Evolutionary conservation across 2,888 invertebrate species (phyloP).

Genomic region (Oligia fasciuncula): DNA sequence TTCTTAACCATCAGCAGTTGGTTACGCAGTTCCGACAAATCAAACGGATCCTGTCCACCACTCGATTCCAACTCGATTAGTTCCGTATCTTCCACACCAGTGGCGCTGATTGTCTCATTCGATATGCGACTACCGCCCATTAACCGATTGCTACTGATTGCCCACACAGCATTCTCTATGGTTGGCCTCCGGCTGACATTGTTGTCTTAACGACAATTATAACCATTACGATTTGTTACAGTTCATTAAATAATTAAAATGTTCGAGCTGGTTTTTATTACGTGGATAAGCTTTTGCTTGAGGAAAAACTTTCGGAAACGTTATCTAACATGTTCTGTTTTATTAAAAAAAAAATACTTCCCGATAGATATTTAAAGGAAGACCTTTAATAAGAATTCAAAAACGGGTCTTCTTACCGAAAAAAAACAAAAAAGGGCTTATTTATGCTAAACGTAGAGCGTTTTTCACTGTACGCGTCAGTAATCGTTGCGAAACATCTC

Average conservation of each 20-base stretch:
- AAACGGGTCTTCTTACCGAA: background rate
- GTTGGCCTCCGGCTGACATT: constrained; percentile 79
- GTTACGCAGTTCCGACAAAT: constrained; percentile 9
- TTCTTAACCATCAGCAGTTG: background rate
- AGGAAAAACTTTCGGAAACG: background rate
- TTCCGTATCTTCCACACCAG: constrained; percentile 75
- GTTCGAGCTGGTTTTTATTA: constrained; percentile 57
- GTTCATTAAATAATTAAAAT: constrained; percentile 80
- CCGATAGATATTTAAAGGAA: background rate
- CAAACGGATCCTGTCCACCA: constrained; percentile 40
- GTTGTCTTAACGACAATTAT: constrained; percentile 84
- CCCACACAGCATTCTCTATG: constrained; percentile 82
- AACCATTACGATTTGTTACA: constrained; percentile 80
- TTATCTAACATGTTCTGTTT: background rate
- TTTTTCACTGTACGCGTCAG: constrained; percentile 34
- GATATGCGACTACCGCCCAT: constrained; percentile 84
- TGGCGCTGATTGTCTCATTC: constrained; percentile 80
- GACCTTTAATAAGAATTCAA: background rate
- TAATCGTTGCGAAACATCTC: constrained; percentile 59
- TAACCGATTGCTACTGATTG: constrained; percentile 77
- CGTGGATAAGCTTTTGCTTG: constrained; percentile 13
- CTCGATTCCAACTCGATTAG: constrained; percentile 69
- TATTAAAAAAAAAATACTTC: background rate
- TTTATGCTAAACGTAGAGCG: constrained; percentile 35
- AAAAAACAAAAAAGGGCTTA: background rate